Conservation (phyloP, 1,140 invertebrate species). For the Uloborus diversus region DNA sequence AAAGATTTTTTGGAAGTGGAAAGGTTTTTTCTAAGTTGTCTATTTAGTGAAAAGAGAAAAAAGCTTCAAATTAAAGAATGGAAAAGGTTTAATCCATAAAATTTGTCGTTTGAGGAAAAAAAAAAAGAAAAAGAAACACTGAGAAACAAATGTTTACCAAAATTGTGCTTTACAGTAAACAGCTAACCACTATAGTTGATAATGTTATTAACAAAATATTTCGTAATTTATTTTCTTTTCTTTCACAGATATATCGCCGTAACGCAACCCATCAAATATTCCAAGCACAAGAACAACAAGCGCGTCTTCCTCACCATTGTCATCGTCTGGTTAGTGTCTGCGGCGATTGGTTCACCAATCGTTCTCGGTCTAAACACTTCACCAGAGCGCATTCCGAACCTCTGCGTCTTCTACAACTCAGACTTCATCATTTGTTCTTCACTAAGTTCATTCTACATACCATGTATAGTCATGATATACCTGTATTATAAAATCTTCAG, state of each 20-base stretch:
- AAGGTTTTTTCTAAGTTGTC: too few relatives aligned
- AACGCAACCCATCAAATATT: constrained; percentile 97
- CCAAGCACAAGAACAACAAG: constrained; percentile 94
- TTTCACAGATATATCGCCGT: constrained; percentile 94
- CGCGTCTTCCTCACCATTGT: constrained; percentile 94
- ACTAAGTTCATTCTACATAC: constrained; percentile 98
- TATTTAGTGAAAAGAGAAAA: too few relatives aligned
- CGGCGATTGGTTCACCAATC: constrained; percentile 94
- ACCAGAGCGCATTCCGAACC: constrained; percentile 59
- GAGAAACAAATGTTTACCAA: too few relatives aligned
- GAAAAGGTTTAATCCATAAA: too few relatives aligned
- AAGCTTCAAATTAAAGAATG: too few relatives aligned
- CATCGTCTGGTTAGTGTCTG: constrained; percentile 95
- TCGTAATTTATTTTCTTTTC: too few relatives aligned
- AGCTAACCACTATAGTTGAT: too few relatives aligned
- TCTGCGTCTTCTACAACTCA: constrained; percentile 95
- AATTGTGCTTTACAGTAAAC: too few relatives aligned
- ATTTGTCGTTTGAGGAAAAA: too few relatives aligned
- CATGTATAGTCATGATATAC: constrained; percentile 98
- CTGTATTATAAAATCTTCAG: constrained; percentile 98
- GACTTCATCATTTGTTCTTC: constrained; percentile 99
- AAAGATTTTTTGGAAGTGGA: too few relatives aligned
- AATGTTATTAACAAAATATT: too few relatives aligned
- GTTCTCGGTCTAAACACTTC: constrained; percentile 92
- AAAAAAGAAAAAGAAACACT: too few relatives aligned